phyloP scores from a whole-genome alignment of 1,140 invertebrate genomes.

The Lasaia peninsularis region DNA sequence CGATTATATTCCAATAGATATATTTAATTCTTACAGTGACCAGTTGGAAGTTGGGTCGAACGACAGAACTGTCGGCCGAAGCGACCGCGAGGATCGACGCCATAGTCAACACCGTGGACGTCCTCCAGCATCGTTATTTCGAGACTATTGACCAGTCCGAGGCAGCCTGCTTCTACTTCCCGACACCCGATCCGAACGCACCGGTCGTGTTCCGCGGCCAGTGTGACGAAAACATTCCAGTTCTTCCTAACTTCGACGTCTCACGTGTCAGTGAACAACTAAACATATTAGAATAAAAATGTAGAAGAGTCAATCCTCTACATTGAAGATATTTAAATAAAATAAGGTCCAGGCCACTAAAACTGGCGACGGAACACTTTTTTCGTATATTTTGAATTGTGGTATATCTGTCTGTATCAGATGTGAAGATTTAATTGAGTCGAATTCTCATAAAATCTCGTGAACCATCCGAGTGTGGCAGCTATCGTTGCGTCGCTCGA shows the following conservation, averaged over 20 bases:
- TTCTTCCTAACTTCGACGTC: conserved; percentile 44
- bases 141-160: conserved; percentile 36
- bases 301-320: too few relatives aligned
- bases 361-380: too few relatives aligned
- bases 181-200: conserved; percentile 31
- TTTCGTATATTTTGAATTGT: too few relatives aligned
- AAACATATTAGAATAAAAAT: too few relatives aligned
- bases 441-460: too few relatives aligned
- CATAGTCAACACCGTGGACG: conserved; percentile 28
- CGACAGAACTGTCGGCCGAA: conserved; percentile 24
- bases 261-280: conserved; percentile 8
- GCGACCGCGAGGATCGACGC: conserved; percentile 30
- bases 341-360: too few relatives aligned
- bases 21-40: conserved; percentile 33
- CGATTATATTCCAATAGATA: not conserved
- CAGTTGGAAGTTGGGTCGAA: conserved; percentile 51
- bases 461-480: too few relatives aligned
- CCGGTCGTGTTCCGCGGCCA: conserved; percentile 50
- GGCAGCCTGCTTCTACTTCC: conserved; percentile 50
- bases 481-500: too few relatives aligned
- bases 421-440: too few relatives aligned
- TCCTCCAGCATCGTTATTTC: conserved; percentile 40
- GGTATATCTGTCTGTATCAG: too few relatives aligned
- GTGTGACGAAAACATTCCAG: conserved; percentile 42
- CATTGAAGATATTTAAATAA: too few relatives aligned